Base-by-base conservation (phyloP, 2,797 vertebrate species). In the Falco rusticolus region DNA sequence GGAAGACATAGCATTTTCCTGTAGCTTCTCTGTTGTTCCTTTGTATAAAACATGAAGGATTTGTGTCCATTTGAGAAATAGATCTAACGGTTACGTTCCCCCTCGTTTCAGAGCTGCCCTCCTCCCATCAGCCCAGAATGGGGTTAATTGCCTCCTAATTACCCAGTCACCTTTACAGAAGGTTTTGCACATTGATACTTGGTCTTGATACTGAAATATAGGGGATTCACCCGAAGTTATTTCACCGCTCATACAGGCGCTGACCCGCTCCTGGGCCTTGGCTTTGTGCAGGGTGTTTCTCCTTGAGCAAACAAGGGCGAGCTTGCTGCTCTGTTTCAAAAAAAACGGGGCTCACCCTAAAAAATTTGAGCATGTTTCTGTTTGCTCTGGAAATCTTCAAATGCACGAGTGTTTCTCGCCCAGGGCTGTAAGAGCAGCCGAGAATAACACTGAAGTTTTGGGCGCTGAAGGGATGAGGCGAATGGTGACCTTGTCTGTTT, bases 271-370 rank as follows among this genome's bases (percentile, higher is more conserved):
- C 75, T 53, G 64, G 87, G 37, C 83, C 74, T 71, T 0, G 0
- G 24, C 72, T 91, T 33, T n/a, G 48, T 26, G 51, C 2, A 1
- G 53, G 57, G 53, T 61, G 57, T 34, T 85, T 85, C 82, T 69
- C 74, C 75, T 84, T 76, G 4, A 37, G 72, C 71, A 95, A 87
- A 60, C 60, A 80, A 59, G 82, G 79, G 78, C 13, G 10, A 51
- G 29, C 31, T 75, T 16, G 16, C 64, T 59, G 51, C 71, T 54
- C 34, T 7, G 22, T 50, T 66, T 87, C n/a, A 39, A 39, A 37
- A 47, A 33, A 61, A 57, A 41, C 1, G 26, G 4, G 0, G 3
- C n/a, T 48, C 3, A 0, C 1, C 1, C 39, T 65, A 28, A 64
- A 77, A 45, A 63, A 51, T 1, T 19, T 13, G 51, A 86, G 61